Evolutionary conservation across 2,113 vertebrate genomes (phyloP).

Genomic region (Cololabis saira): DNA sequence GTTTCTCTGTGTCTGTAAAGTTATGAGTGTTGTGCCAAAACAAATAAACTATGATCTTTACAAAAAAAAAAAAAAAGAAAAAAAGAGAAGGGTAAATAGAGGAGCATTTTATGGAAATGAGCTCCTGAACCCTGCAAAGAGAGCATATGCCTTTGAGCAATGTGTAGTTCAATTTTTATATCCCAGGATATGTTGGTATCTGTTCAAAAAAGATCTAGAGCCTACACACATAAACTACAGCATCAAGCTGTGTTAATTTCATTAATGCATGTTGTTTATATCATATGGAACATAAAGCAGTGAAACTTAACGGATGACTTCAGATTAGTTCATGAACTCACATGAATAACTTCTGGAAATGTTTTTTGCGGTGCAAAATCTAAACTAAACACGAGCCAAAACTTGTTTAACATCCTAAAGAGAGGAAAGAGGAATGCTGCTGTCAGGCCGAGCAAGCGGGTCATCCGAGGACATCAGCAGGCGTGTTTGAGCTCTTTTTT

Average conservation of each 20-base stretch:
- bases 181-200: neutral
- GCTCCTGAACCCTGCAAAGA: slow-evolving; percentile 31
- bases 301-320: slow-evolving; percentile 1
- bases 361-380: slow-evolving; percentile 44
- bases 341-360: slow-evolving; percentile 22
- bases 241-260: slow-evolving; percentile 13
- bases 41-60: slow-evolving; percentile 45
- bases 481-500: slow-evolving; percentile 14
- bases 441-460: slow-evolving; percentile 24
- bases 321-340: slow-evolving; percentile 19
- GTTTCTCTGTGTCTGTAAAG: slow-evolving; percentile 31
- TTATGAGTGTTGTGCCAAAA: neutral
- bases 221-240: neutral
- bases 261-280: neutral
- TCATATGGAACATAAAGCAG: neutral
- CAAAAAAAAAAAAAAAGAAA: slow-evolving; percentile 29
- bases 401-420: slow-evolving; percentile 36
- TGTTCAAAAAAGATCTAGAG: neutral
- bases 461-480: slow-evolving; percentile 47
- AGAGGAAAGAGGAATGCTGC: slow-evolving; percentile 47
- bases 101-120: slow-evolving; percentile 46
- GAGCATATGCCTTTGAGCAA: slow-evolving; percentile 38
- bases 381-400: slow-evolving; percentile 32
- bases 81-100: neutral
- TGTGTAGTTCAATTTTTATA: slow-evolving; percentile 38